Base-by-base conservation (phyloP, 53 echinoderm and acorn worm species). In the Echinometra lucunter region DNA sequence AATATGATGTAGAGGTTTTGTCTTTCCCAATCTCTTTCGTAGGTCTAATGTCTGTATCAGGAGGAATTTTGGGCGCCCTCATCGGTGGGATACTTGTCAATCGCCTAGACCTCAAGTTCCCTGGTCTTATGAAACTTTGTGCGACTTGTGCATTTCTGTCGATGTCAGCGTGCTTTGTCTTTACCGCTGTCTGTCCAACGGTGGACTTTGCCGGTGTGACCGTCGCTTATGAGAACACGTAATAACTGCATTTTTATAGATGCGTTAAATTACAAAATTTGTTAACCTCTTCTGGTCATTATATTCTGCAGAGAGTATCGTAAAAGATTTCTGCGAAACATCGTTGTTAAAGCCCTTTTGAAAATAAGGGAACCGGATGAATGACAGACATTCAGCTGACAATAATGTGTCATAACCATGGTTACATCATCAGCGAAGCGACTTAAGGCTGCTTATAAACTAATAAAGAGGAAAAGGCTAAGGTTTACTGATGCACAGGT, bases 1-100 rank as follows among this genome's bases (percentile, higher is more conserved):
- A n/a, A n/a, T n/a, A n/a, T n/a, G n/a, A n/a, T n/a, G n/a, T n/a
- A n/a, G n/a, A n/a, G n/a, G n/a, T n/a, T 40, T 34, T 44, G 17
- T 30, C 0, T 38, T n/a, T n/a, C n/a, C n/a, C n/a, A n/a, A n/a
- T n/a, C 44, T 82, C 12, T 82, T 30, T 38, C 25, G 55, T 56
- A 95, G 95, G 95, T n/a, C 19, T 85, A 27, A 70, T 87, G 27
- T 32, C 93, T 2, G 57, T 93, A 35, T 66, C 95, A 5, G 93
- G 95, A 56, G 95, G 93, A 6, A 34, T 92, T 12, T 21, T 32
- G 55, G 95, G 95, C n/a, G 88, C 95, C 12, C 55, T 95, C 70
- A 56, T 95, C 23, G 89, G 93, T 66, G 95, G 95, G 12, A 37
- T 93, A 40, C 6, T 95, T 18, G 25, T 95, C 38, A 95, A 95